Evolutionary conservation across 2,113 vertebrate species (phyloP).

Genomic region (Danionella cerebrum): DNA sequence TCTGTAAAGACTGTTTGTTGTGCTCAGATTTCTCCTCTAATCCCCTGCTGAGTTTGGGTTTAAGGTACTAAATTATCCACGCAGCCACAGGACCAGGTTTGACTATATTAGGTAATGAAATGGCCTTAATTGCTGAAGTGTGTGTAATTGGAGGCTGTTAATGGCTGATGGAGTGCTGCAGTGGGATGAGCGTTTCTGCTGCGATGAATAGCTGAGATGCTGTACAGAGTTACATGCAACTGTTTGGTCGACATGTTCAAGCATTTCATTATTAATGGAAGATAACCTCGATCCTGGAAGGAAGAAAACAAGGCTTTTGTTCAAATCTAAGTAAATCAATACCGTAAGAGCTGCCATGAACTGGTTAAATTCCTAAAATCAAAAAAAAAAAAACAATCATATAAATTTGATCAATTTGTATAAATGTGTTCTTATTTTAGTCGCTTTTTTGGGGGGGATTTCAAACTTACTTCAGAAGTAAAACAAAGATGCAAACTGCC

Average conservation of each 20-base stretch:
- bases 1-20: slow-evolving; percentile 77
- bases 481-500: too few relatives aligned
- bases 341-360: too few relatives aligned
- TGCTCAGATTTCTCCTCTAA: slow-evolving; percentile 56
- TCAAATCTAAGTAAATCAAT: too few relatives aligned
- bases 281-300: background rate
- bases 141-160: slow-evolving; percentile 75
- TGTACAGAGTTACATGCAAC: slow-evolving; percentile 1
- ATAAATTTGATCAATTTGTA: too few relatives aligned
- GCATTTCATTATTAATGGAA: background rate
- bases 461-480: too few relatives aligned
- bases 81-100: slow-evolving; percentile 67
- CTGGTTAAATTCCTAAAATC: too few relatives aligned
- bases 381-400: too few relatives aligned
- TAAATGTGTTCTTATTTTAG: too few relatives aligned
- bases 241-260: slow-evolving; percentile 1
- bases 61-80: slow-evolving; percentile 62
- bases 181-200: slow-evolving; percentile 62
- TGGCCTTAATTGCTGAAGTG: slow-evolving; percentile 77
- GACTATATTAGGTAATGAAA: slow-evolving; percentile 77
- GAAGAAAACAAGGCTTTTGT: background rate
- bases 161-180: slow-evolving; percentile 75
- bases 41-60: slow-evolving; percentile 64
- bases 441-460: too few relatives aligned
- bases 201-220: slow-evolving; percentile 59